A percentile compares a stretch with the other conserved stretches of the same genome.
Conservation (phyloP, 2,113 vertebrate genomes). For the Gallinago jamesoni region DNA sequence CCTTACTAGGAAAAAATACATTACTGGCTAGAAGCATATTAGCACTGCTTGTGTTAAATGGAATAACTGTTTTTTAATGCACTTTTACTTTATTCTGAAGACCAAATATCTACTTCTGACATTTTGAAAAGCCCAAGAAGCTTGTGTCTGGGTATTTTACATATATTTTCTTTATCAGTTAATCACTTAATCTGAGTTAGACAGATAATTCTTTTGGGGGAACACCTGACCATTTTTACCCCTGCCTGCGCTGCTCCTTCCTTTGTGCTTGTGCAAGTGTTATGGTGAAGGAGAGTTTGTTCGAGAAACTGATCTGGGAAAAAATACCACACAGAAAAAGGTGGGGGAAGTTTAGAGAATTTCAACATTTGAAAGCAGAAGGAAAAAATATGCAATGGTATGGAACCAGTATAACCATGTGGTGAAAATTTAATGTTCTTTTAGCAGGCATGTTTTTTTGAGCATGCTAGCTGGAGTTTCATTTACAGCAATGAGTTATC, state of each 20-base stretch:
- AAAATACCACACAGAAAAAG: not conserved
- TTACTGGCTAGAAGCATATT: not conserved
- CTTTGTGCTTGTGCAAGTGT: not conserved
- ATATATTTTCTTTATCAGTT: not conserved
- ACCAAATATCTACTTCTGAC: not conserved
- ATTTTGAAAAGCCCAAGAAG: not conserved
- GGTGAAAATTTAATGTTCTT: slow-evolving; percentile 22
- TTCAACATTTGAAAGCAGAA: not conserved
- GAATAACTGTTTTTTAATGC: not conserved
- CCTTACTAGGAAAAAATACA: not conserved
- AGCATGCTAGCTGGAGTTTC: not conserved
- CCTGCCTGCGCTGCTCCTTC: not conserved
- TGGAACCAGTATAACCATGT: not conserved
- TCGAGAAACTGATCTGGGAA: not conserved
- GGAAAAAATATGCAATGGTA: not conserved
- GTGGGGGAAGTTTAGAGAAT: not conserved
- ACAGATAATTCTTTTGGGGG: not conserved
- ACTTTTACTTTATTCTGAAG: not conserved
- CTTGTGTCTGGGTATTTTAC: not conserved
- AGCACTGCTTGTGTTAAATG: not conserved
- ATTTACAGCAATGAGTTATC: slow-evolving; percentile 16
- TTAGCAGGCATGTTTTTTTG: slow-evolving; percentile 11
- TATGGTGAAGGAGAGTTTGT: not conserved
- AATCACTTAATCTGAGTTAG: not conserved
- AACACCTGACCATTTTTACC: not conserved